Base-by-base conservation (phyloP, 2,888 invertebrate species). In the Clusia tigrina region DNA sequence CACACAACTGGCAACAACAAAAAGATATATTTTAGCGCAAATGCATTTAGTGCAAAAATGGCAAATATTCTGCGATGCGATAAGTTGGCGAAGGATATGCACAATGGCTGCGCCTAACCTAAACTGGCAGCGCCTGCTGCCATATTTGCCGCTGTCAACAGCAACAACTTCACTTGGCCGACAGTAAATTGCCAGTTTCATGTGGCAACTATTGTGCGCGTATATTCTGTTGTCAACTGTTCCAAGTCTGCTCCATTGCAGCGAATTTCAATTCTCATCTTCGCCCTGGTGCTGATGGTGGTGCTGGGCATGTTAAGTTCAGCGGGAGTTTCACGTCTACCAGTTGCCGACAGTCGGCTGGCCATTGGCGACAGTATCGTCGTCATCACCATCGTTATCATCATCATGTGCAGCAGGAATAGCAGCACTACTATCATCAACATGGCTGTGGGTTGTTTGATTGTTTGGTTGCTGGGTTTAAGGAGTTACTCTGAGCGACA, bases 31-130 rank as follows among this genome's bases (percentile, higher is more conserved):
- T 42, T 42, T 42, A 6, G 42, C 42, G 42, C n/a, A n/a, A 42
- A 42, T 42, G 42, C 42, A 42, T 42, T 42, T 42, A 42, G 42
- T 42, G 42, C 42, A 42, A 42, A 42, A 42, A 42, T 42, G 42
- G 42, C 32, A 32, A 9, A 32, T 9, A 32, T n/a, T n/a, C n/a
- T n/a, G n/a, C n/a, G n/a, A n/a, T n/a, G n/a, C n/a, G n/a, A n/a
- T n/a, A n/a, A n/a, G n/a, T n/a, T n/a, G n/a, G n/a, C n/a, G n/a
- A n/a, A n/a, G n/a, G n/a, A 32, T 12, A 32, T 9, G 12, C 5
- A 32, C 32, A 32, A 32, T 17, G 42, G 2, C 42, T 10, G n/a
- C 42, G 42, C 15, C 6, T n/a, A 42, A 42, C 10, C 42, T 5
- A 32, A 32, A 32, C 32, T 32, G 5, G 32, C 32, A 32, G 32